A percentile compares a stretch with the other conserved stretches of the same genome.
These are phyloP conservation scores for Aldabrachelys gigantea DNA, from an alignment of 2,113 vertebrate species.

Conservation along the genomic window DNA sequence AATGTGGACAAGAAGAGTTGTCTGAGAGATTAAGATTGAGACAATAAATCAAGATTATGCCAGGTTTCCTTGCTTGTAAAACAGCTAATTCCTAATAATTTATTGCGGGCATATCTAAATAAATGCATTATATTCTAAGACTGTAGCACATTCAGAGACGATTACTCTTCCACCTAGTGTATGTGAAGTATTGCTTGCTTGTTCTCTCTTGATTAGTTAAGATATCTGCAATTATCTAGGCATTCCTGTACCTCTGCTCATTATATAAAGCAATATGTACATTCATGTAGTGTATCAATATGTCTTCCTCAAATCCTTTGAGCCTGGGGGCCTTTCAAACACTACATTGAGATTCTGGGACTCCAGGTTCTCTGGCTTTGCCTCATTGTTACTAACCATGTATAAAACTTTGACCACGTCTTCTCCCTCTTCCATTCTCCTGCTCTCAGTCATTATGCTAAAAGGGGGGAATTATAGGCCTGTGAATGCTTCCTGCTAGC, in stretches of 20 bases:
- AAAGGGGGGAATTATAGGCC: background rate
- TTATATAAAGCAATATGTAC: background rate
- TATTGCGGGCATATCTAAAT: background rate
- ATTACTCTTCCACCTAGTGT: background rate
- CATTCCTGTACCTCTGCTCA: background rate
- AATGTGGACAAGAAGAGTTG: fast-evolving
- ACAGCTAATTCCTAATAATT: background rate
- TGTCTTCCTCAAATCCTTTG: background rate
- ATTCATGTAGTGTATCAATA: background rate
- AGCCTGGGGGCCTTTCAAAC: background rate
- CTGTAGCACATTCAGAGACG: background rate
- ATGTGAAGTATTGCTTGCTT: background rate
- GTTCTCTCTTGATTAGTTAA: too few relatives aligned
- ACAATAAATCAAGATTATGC: background rate
- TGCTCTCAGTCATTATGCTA: background rate
- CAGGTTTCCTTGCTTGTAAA: background rate
- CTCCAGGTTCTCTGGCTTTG: background rate
- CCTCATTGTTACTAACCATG: background rate
- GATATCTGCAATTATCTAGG: background rate
- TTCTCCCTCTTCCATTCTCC: background rate
- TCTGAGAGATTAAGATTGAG: background rate
- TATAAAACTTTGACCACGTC: background rate
- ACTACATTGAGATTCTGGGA: background rate
- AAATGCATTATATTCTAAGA: background rate
- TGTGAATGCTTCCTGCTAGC: background rate